Evolutionary conservation across 1,140 invertebrate species (phyloP), one percentile per base, ranked within the genome.

Genomic region (Archivesica marissinica): DNA sequence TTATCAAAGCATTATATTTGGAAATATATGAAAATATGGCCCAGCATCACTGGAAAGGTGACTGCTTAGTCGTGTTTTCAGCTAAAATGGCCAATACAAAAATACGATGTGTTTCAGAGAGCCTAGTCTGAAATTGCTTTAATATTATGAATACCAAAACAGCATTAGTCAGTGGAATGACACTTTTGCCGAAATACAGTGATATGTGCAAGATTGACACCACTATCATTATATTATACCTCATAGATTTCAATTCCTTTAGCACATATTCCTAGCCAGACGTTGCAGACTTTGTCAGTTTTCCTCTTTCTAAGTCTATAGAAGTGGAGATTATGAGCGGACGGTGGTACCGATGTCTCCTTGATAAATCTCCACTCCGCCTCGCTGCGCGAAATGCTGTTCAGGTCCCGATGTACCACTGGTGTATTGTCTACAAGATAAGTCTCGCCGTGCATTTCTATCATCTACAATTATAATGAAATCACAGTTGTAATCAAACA

Each of bases 241-340:
- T 93, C 94, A 91, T 97, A 96, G 61, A 98, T 96, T 93, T 97
- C 96, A 59, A 98, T 96, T 25, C 98, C 98, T 89, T 96, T 96
- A 38, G 97, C 96, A 88, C 97, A 98, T 61, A 93, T 91, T 23
- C 92, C 93, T 50, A 94, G 85, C 91, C 94, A 93, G 17, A 91
- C 92, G 77, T 93, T 93, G 82, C 90, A 90, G 15, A 87, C 81
- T 83, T 94, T 94, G 76, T 94, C 94, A 83, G 96, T 96, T 95
- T 99, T 99, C 85, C 96, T 96, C 88, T 97, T 96, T 30, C 90
- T 86, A 90, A 99, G 95, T 54, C 97, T 95, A 93, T 98, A 99
- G 68, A 98, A 95, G 94, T 99, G 98, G 50, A 98, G 96, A 94
- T 98, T 99, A 89, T 97, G 97, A 88, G 97, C 97, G 90, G 98